Evolutionary conservation across 1,140 invertebrate genomes (phyloP), one percentile per base, ranked within the genome.

Genomic region (Chrysomallon squamiferum): DNA sequence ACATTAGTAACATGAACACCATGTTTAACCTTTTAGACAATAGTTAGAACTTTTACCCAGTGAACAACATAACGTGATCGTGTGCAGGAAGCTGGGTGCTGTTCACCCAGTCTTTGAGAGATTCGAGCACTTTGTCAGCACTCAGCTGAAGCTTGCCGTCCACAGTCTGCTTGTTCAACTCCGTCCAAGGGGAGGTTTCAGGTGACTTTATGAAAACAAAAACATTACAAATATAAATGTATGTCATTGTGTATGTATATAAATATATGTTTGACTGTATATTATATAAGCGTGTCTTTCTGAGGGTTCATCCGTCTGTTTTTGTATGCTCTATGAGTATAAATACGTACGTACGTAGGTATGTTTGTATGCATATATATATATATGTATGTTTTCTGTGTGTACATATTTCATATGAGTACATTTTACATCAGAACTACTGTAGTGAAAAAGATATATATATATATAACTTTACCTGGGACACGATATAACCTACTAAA

Each of bases 1-100:
- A n/a, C n/a, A n/a, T n/a, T n/a, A n/a, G n/a, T n/a, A n/a, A n/a
- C n/a, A n/a, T n/a, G n/a, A n/a, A n/a, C n/a, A n/a, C n/a, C n/a
- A n/a, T n/a, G n/a, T n/a, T n/a, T n/a, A n/a, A n/a, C n/a, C n/a
- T n/a, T n/a, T n/a, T n/a, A n/a, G n/a, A n/a, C n/a, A n/a, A n/a
- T n/a, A n/a, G n/a, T n/a, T n/a, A n/a, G n/a, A n/a, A n/a, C n/a
- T n/a, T 60, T 27, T 45, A 75, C 73, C 73, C 73, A 9, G 73
- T 75, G 35, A 75, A 70, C 15, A 75, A 45, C 62, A 75, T 71
- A 49, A 68, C 69, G 49, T 75, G 73, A 52, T 75, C 73, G 43
- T 75, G 73, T 9, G 30, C 25, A 0, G 73, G 73, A 11, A 75
- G 41, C 2, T 43, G 22, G 7, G 61, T 57, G n/a, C 45, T 63